Percentiles rank a stretch among this genome's conserved stretches.
phyloP scores from a whole-genome alignment of 1,140 invertebrate species.

The Druon quercuslanigerum region DNA sequence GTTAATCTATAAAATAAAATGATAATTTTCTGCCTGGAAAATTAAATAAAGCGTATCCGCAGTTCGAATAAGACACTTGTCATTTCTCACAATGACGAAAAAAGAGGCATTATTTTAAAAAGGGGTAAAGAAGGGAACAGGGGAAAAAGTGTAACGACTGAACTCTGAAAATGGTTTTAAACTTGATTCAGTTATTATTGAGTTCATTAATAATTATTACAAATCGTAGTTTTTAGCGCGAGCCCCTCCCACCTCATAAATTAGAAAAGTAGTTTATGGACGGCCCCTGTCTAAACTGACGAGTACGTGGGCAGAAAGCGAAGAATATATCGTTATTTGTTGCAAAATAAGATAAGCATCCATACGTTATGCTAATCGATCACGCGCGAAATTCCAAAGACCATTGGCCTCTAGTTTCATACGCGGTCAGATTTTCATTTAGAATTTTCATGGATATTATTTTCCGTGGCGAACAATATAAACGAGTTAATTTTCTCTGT shows the following conservation, averaged over 20 bases:
- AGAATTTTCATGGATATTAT: neutral
- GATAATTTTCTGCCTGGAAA: too few relatives aligned
- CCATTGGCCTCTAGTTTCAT: conserved; percentile 1
- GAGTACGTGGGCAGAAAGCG: conserved; percentile 24
- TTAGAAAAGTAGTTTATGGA: neutral
- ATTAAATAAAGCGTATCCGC: too few relatives aligned
- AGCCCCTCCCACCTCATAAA: too few relatives aligned
- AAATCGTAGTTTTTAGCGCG: too few relatives aligned
- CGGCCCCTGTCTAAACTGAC: neutral
- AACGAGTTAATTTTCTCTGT: neutral
- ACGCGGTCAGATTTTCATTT: neutral
- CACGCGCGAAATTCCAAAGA: neutral
- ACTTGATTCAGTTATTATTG: neutral
- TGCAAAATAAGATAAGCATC: conserved; percentile 21
- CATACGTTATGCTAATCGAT: neutral
- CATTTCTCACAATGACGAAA: too few relatives aligned
- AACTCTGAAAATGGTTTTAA: too few relatives aligned
- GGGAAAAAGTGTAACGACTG: too few relatives aligned
- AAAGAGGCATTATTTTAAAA: too few relatives aligned
- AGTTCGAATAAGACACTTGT: too few relatives aligned
- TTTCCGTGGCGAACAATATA: neutral
- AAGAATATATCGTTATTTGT: neutral
- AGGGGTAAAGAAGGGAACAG: too few relatives aligned
- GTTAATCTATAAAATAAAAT: too few relatives aligned
- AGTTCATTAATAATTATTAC: too few relatives aligned